Evolutionary conservation across 2,888 invertebrate species (phyloP).

Genomic region (Nemotelus pantherinus): DNA sequence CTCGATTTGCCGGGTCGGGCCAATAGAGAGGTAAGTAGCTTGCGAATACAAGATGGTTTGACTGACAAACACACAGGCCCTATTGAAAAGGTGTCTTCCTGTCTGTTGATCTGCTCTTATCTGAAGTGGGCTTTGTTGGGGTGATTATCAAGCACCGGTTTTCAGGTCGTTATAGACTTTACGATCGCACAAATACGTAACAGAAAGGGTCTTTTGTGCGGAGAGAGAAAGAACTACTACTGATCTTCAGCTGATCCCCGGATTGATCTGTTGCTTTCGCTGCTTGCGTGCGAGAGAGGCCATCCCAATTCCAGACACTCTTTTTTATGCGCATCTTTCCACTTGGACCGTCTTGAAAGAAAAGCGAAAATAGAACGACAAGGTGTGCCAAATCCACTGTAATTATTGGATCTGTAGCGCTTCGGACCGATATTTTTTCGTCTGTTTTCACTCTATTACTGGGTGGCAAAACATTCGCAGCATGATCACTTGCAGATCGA

Average conservation of each 20-base stretch:
- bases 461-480: conserved; percentile 37
- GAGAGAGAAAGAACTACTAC: conserved; percentile 9
- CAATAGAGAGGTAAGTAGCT: conserved; percentile 31
- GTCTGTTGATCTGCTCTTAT: conserved; percentile 30
- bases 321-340: neutral
- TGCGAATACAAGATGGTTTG: conserved; percentile 20
- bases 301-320: neutral
- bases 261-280: neutral
- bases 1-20: neutral
- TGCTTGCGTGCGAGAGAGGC: neutral
- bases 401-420: conserved; percentile 36
- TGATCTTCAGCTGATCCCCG: conserved; percentile 34
- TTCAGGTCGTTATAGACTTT: conserved; percentile 7
- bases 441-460: conserved; percentile 12
- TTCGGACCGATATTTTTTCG: conserved; percentile 12
- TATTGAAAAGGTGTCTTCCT: conserved; percentile 39
- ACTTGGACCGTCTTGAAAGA: neutral
- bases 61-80: conserved; percentile 17
- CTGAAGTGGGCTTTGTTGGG: conserved; percentile 36
- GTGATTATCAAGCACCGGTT: conserved; percentile 29
- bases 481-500: conserved; percentile 22
- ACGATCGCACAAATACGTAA: conserved; percentile 1
- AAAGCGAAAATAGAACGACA: conserved; percentile 2
- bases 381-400: conserved; percentile 30
- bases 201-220: conserved; percentile 22